These are phyloP conservation scores for Picus viridis DNA, from an alignment of 2,797 vertebrate species.

Conservation along the genomic window DNA sequence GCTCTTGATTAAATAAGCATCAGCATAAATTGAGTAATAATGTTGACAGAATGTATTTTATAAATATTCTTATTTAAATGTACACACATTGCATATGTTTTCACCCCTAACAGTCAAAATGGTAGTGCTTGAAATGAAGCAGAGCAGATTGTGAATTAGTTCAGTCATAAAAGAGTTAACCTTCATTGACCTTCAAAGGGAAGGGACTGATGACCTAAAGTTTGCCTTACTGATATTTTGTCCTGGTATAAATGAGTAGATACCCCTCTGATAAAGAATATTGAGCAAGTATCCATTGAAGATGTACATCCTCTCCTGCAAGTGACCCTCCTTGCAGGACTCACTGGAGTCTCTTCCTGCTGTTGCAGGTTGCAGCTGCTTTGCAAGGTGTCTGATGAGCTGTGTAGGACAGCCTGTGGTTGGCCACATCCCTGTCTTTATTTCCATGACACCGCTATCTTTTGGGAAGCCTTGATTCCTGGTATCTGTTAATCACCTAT, in stretches of 20 bases:
- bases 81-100: background rate
- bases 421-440: background rate
- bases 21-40: background rate
- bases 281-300: background rate
- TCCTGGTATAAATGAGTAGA: background rate
- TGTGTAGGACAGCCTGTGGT: background rate
- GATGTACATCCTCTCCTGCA: background rate
- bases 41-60: background rate
- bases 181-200: background rate
- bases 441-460: background rate
- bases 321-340: background rate
- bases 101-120: background rate
- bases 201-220: background rate
- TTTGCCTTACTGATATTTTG: background rate
- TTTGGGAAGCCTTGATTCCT: background rate
- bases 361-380: background rate
- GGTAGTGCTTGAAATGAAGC: background rate
- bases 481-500: background rate
- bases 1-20: slow-evolving; percentile 10
- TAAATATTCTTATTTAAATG: background rate
- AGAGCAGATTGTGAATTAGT: background rate
- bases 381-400: background rate
- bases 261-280: background rate
- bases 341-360: background rate
- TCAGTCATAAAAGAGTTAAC: background rate